A percentile compares a stretch with the other conserved stretches of the same genome.
Evolutionary conservation across 2,797 vertebrate species (phyloP).

Genomic region (Acanthurus tractus): DNA sequence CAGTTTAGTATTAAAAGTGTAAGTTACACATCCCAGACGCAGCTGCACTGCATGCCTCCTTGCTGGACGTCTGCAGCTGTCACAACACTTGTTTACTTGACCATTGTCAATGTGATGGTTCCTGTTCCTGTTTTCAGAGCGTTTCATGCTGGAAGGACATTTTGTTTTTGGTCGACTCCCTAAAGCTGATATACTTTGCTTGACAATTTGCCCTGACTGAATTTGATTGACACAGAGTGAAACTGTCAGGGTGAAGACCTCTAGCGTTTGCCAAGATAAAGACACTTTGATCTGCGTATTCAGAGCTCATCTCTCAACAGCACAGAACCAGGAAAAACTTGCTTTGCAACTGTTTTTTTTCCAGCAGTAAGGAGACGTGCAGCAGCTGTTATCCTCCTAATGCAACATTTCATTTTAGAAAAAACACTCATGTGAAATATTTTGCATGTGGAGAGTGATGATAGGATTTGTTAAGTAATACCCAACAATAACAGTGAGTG

Average conservation of each 20-base stretch:
- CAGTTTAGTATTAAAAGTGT: no score
- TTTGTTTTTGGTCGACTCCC: conserved; percentile 50
- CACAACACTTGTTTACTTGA: conserved; percentile 24
- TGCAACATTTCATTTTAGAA: neutral
- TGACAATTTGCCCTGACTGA: conserved; percentile 17
- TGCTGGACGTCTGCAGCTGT: conserved; percentile 12
- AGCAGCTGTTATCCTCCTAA: conserved; percentile 1
- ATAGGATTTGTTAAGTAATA: conserved; percentile 6
- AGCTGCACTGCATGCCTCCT: conserved; percentile 1
- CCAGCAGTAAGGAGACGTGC: conserved; percentile 9
- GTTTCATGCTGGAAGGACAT: conserved; percentile 27
- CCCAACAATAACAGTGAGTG: neutral
- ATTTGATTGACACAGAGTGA: conserved; percentile 64
- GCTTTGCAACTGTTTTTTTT: conserved; percentile 59
- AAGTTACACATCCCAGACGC: neutral
- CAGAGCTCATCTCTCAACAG: conserved; percentile 61
- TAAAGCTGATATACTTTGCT: conserved; percentile 48
- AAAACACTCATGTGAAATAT: neutral
- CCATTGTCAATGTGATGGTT: neutral
- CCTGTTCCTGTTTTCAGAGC: conserved; percentile 4
- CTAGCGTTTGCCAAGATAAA: conserved; percentile 63
- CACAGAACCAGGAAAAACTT: conserved; percentile 74
- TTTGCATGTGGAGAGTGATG: neutral
- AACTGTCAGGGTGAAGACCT: conserved; percentile 62
- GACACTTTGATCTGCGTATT: conserved; percentile 66